Base-by-base conservation (phyloP, 2,888 invertebrate genomes). In the Cyaniris semiargus region DNA sequence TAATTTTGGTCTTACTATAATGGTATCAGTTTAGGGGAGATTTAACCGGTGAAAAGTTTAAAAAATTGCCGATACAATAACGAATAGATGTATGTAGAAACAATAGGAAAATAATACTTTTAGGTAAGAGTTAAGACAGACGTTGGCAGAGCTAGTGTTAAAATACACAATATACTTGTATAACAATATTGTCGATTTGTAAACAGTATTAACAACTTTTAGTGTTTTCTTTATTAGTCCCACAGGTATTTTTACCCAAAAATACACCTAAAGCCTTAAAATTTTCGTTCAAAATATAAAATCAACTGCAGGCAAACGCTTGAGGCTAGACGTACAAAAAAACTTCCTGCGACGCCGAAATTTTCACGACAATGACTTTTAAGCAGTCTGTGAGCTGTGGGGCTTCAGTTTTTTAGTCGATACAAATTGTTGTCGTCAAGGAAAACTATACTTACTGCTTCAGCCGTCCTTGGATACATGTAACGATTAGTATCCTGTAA, bases 321-420 rank as follows among this genome's bases (percentile, higher is more conserved):
- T 23, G 15, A 27, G 27, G 27, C 66, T 21, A 66, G 66, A 66
- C 66, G 31, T 31, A 66, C 27, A 66, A 66, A 66, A 66, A 66
- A 27, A 15, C 13, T 66, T 31, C 27, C 27, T 31, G 15, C 27
- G 66, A 27, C 66, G 66, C 66, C 27, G 15, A 31, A 66, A 66
- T 66, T 31, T 31, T 60, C 60, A 60, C 23, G 60, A 66, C 31
- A 66, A 31, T 66, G 66, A 66, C 66, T 66, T 66, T 66, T 23
- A 21, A 21, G 23, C 23, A 66, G 60, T 4, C 23, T 23, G 21
- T 21, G 8, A 58, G 21, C 60, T 66, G 60, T n/a, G 6, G n/a
- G 58, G 58, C 21, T 58, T 58, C 58, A n/a, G n/a, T 58, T 21
- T 23, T 44, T 23, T 27, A n/a, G 23, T 21, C 58, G 60, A 10